A percentile compares a stretch with the other conserved stretches of the same genome.
Conservation (phyloP, 2,113 vertebrate species). For the Varanus salvator region DNA sequence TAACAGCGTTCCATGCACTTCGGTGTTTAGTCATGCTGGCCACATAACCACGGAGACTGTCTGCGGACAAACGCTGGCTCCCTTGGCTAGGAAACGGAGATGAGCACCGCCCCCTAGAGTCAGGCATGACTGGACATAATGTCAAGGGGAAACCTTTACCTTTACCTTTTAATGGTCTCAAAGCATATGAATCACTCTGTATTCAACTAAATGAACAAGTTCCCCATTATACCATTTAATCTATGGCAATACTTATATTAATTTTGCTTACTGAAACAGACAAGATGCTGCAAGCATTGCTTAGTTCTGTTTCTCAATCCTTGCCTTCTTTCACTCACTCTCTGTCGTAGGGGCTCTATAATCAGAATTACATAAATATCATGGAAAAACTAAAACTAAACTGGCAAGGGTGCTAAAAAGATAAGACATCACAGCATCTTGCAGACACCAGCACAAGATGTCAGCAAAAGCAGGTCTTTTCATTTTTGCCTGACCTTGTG, state of each 20-base stretch:
- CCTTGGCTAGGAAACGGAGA: too few species aligned
- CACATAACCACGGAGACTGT: too few species aligned
- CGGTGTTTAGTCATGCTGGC: too few species aligned
- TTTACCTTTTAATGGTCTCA: too few species aligned
- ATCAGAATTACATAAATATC: neutral
- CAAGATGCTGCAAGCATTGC: conserved; percentile 5
- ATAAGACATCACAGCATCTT: neutral
- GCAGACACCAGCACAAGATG: neutral
- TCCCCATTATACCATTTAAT: neutral
- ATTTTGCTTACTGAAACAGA: neutral
- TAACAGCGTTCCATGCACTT: too few species aligned
- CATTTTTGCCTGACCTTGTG: neutral
- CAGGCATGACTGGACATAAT: too few species aligned
- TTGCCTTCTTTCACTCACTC: neutral
- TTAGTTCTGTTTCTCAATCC: neutral
- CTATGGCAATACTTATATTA: neutral
- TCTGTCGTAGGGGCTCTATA: neutral
- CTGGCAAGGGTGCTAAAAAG: neutral
- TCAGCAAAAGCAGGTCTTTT: neutral
- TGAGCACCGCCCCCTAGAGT: too few species aligned
- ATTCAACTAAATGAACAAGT: neutral
- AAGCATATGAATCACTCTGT: neutral
- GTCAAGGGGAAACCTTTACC: too few species aligned
- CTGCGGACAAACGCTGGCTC: too few species aligned
- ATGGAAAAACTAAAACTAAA: neutral